A percentile compares a stretch with the other conserved stretches of the same genome.
These are phyloP conservation scores for Paralvinella palmiformis DNA, from an alignment of 1,140 invertebrate species.

Conservation along the genomic window DNA sequence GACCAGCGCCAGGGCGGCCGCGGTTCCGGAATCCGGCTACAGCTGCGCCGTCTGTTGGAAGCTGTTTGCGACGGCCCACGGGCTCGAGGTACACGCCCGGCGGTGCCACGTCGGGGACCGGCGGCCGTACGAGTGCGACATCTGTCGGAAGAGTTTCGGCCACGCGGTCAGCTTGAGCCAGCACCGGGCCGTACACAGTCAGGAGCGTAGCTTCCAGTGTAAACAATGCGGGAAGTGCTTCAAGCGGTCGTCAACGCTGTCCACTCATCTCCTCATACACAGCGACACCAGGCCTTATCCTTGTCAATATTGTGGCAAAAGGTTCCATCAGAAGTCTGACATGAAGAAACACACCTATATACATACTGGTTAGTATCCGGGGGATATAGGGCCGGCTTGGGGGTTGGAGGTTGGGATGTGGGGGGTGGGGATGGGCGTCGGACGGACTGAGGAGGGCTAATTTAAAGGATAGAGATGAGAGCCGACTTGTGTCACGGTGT, in stretches of 20 bases:
- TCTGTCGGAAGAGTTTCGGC: constrained; percentile 95
- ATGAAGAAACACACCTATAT: constrained; percentile 99
- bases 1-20: not conserved
- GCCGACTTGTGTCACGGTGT: not conserved
- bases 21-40: constrained; percentile 64
- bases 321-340: constrained; percentile 98
- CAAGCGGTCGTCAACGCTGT: constrained; percentile 94
- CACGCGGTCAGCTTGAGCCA: constrained; percentile 92
- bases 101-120: constrained; percentile 92
- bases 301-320: constrained; percentile 71
- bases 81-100: constrained; percentile 79
- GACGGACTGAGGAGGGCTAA: no score
- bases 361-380: constrained; percentile 70
- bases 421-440: no score
- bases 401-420: no score
- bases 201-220: constrained; percentile 91
- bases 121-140: constrained; percentile 86
- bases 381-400: no score
- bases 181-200: constrained; percentile 72
- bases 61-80: constrained; percentile 93
- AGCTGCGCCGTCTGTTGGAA: constrained; percentile 96
- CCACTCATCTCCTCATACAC: constrained; percentile 96
- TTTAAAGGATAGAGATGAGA: no score
- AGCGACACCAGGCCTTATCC: constrained; percentile 72
- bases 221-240: constrained; percentile 97